These are phyloP conservation scores for Phyllotreta cruciferae DNA, from an alignment of 2,888 invertebrate species.

Conservation along the genomic window DNA sequence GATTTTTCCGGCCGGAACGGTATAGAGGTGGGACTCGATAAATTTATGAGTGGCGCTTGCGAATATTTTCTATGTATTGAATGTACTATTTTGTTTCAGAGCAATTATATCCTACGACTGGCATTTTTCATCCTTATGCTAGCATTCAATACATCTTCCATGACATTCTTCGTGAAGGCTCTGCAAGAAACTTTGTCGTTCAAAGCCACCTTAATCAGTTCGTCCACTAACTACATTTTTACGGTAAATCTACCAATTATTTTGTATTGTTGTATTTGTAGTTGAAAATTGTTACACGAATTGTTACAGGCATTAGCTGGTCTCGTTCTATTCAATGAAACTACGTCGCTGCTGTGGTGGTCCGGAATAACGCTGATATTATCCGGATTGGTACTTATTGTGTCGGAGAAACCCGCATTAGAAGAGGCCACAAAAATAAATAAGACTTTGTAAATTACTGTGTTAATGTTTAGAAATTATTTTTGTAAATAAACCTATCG, in stretches of 20 bases:
- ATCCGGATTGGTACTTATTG: constrained; percentile 72
- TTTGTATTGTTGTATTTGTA: background rate
- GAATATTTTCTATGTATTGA: constrained; percentile 23
- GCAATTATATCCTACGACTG: constrained; percentile 50
- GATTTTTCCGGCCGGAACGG: too few relatives aligned
- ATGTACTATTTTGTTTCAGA: constrained; percentile 56
- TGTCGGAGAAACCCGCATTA: constrained; percentile 48
- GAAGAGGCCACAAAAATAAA: background rate
- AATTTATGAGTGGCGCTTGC: too few relatives aligned
- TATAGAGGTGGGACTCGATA: too few relatives aligned
- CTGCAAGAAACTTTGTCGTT: constrained; percentile 64
- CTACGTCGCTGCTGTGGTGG: constrained; percentile 74
- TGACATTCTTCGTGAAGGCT: constrained; percentile 69
- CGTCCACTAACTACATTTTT: constrained; percentile 69
- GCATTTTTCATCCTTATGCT: constrained; percentile 65
- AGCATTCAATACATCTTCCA: constrained; percentile 67
- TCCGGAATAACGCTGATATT: constrained; percentile 74
- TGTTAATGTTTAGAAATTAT: too few relatives aligned
- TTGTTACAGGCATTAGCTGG: constrained; percentile 74
- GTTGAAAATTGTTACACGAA: constrained; percentile 12
- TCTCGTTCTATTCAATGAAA: constrained; percentile 72
- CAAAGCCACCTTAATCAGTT: constrained; percentile 68
- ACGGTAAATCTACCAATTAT: constrained; percentile 64
- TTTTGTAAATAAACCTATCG: too few relatives aligned
- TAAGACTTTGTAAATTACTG: background rate